Evolutionary conservation across 2,797 vertebrate species (phyloP).

Genomic region (Protosalanx chinensis): DNA sequence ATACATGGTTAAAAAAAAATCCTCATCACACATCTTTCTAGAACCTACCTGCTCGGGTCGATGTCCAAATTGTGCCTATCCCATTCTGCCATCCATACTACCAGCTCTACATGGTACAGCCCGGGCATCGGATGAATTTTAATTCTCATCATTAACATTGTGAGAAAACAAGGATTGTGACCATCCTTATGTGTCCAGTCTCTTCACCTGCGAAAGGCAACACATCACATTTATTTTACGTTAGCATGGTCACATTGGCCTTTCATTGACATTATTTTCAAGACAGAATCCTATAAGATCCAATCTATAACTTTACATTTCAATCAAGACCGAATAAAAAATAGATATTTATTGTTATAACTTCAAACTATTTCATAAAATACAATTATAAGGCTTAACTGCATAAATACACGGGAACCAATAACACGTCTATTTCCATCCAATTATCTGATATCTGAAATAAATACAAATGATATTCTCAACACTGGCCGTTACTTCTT

Average conservation of each 20-base stretch:
- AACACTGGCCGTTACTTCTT: not conserved
- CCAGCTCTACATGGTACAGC: conserved; percentile 27
- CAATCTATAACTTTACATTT: not conserved
- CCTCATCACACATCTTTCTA: not conserved
- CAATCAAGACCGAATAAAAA: not conserved
- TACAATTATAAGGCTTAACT: too few relatives aligned
- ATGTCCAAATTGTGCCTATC: conserved; percentile 28
- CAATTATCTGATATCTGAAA: too few relatives aligned
- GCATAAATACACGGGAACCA: not conserved
- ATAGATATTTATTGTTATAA: too few relatives aligned
- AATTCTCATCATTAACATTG: conserved; percentile 14
- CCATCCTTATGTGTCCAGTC: not conserved
- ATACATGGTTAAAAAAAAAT: not conserved
- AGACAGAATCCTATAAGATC: not conserved
- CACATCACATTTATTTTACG: conserved; percentile 7
- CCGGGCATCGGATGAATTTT: conserved; percentile 27
- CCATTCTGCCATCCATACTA: conserved; percentile 27
- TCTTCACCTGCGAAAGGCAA: conserved; percentile 14
- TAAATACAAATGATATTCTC: not conserved
- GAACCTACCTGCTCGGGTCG: conserved; percentile 57
- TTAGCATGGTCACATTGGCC: conserved; percentile 15
- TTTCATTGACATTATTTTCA: conserved; percentile 53
- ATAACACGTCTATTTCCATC: not conserved
- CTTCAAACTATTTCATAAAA: not conserved
- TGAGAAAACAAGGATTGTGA: conserved; percentile 4